Conservation (phyloP, 2,113 vertebrate genomes). For the Anarrhichthys ocellatus region DNA sequence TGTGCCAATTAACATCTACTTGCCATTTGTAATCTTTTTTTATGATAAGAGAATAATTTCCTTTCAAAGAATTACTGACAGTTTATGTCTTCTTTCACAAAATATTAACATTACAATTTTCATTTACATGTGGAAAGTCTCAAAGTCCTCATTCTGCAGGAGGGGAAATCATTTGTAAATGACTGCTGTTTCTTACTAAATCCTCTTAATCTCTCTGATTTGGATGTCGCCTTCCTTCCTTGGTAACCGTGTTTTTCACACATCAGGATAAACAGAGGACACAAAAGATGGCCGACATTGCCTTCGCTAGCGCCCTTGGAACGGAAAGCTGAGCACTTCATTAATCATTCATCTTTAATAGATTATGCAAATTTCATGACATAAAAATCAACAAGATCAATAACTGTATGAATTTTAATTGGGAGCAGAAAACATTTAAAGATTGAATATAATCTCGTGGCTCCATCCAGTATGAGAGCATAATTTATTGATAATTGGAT, state of each 20-base stretch:
- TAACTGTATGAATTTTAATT: constrained; percentile 96
- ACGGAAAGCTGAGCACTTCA: constrained; percentile 87
- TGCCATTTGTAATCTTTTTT: not conserved
- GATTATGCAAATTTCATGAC: constrained; percentile 97
- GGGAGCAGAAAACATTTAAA: constrained; percentile 95
- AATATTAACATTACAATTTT: constrained; percentile 12
- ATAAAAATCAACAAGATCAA: constrained; percentile 99
- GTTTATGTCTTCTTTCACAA: not conserved
- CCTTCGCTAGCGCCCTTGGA: constrained; percentile 72
- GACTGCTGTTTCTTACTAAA: constrained; percentile 22
- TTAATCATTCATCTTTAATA: constrained; percentile 99
- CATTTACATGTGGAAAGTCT: constrained; percentile 6
- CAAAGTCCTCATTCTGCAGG: constrained; percentile 1
- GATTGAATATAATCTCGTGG: constrained; percentile 92
- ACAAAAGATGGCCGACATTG: constrained; percentile 76
- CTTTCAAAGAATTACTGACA: not conserved
- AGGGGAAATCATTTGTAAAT: constrained; percentile 26
- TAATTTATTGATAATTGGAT: constrained; percentile 97
- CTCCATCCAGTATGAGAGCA: constrained; percentile 90
- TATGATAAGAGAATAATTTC: not conserved
- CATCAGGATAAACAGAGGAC: constrained; percentile 76
- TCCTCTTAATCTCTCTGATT: constrained; percentile 49
- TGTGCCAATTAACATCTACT: constrained; percentile 1
- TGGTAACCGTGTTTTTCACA: constrained; percentile 64
- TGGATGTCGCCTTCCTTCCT: constrained; percentile 38